phyloP scores from a whole-genome alignment of 2,888 invertebrate genomes.

The Hypena proboscidalis region DNA sequence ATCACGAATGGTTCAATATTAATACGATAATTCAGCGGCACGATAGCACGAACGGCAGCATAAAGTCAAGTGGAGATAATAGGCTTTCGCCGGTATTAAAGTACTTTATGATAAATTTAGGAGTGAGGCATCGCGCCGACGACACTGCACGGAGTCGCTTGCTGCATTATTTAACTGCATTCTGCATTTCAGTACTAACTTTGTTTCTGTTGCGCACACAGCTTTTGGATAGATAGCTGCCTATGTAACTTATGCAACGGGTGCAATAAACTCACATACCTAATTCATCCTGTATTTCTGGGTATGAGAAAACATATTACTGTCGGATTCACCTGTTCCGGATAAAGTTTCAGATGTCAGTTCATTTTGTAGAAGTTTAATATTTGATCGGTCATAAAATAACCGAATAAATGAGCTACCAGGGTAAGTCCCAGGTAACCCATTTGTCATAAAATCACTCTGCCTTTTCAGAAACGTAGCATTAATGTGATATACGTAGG shows the following conservation, averaged over 20 bases:
- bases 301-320: no score
- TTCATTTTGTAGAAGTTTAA: no score
- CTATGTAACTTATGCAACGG: no score
- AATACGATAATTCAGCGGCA: conserved; percentile 28
- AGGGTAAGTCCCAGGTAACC: no score
- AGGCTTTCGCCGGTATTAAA: conserved; percentile 33
- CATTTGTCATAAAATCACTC: no score
- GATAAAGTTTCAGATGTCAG: no score
- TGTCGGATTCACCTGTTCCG: not conserved
- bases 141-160: conserved; percentile 34
- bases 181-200: conserved; percentile 37
- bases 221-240: conserved; percentile 1
- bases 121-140: conserved; percentile 35
- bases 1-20: conserved; percentile 30
- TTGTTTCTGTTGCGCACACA: conserved; percentile 20
- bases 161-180: conserved; percentile 61
- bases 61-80: conserved; percentile 17
- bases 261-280: no score
- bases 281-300: no score
- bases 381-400: no score
- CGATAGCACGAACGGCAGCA: conserved; percentile 17
- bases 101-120: conserved; percentile 49
- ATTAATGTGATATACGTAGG: no score
- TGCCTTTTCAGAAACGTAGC: no score
- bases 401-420: no score